These are phyloP conservation scores for Microctonus hyperodae DNA, from an alignment of 2,888 invertebrate species.

Conservation along the genomic window DNA sequence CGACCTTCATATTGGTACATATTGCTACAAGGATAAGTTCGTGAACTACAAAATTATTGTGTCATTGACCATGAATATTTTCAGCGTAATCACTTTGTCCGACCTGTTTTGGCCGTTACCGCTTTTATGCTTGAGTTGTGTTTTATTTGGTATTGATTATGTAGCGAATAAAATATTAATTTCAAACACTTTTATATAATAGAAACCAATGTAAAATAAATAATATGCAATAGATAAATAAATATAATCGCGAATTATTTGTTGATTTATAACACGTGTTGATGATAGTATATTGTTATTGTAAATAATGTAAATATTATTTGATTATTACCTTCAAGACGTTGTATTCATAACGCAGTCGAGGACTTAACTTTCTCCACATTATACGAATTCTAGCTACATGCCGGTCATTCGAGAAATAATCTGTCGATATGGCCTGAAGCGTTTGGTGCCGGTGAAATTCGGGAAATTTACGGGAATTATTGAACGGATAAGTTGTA, in stretches of 20 bases:
- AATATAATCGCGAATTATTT: neutral
- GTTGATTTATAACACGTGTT: neutral
- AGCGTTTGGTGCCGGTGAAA: slow-evolving; percentile 14
- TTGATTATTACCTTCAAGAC: neutral
- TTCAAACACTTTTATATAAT: neutral
- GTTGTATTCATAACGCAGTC: slow-evolving; percentile 8
- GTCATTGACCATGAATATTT: slow-evolving; percentile 26
- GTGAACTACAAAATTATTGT: slow-evolving; percentile 9
- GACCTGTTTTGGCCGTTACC: slow-evolving; percentile 3
- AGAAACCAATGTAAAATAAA: neutral
- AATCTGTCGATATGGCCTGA: neutral
- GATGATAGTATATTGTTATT: neutral
- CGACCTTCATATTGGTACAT: neutral
- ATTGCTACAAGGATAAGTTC: slow-evolving; percentile 5
- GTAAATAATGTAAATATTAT: neutral
- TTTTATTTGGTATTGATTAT: neutral
- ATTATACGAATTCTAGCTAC: slow-evolving; percentile 39
- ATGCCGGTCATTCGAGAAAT: slow-evolving; percentile 6
- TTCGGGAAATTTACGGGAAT: slow-evolving; percentile 17
- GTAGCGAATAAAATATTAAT: neutral
- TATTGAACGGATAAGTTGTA: neutral
- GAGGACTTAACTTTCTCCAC: slow-evolving; percentile 39
- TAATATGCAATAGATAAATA: neutral
- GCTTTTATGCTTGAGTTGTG: neutral
- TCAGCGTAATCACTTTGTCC: neutral